Conservation (phyloP, 37 sponge, comb jelly and placozoan species). For the Haliclona indistincta region DNA sequence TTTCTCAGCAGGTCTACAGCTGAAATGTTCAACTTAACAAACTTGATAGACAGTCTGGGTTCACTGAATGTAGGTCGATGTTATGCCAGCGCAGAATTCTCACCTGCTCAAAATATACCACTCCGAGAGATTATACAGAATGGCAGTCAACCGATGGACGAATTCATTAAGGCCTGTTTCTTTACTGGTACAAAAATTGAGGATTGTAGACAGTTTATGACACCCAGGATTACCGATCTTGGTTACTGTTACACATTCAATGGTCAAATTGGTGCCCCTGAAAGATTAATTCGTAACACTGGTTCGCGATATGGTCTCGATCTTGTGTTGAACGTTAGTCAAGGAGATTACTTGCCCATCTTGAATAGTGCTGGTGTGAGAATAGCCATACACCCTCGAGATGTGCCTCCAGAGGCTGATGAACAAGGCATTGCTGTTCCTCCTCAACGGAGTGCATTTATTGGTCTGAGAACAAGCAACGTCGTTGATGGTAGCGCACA, state of each 20-base stretch:
- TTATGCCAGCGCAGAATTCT: no score
- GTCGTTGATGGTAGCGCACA: neutral
- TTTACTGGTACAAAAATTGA: no score
- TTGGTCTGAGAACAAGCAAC: neutral
- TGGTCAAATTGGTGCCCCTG: neutral
- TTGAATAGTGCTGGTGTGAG: neutral
- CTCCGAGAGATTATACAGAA: no score
- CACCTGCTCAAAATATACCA: no score
- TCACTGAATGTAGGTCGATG: no score
- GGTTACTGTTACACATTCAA: conserved; percentile 45
- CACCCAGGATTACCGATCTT: neutral
- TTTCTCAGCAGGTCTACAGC: neutral
- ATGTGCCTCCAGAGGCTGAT: conserved; percentile 3
- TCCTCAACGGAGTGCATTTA: neutral
- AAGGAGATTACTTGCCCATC: conserved; percentile 5
- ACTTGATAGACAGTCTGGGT: no score
- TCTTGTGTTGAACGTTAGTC: conserved; percentile 19
- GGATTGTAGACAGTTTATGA: no score
- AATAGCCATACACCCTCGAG: conserved; percentile 6
- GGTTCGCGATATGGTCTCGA: conserved; percentile 20
- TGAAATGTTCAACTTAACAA: neutral
- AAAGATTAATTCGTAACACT: neutral
- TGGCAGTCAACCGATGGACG: no score
- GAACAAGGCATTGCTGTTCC: conserved; percentile 18
- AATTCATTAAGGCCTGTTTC: no score